Conservation (phyloP, 2,113 vertebrate genomes). For the Syngnathus scovelli region DNA sequence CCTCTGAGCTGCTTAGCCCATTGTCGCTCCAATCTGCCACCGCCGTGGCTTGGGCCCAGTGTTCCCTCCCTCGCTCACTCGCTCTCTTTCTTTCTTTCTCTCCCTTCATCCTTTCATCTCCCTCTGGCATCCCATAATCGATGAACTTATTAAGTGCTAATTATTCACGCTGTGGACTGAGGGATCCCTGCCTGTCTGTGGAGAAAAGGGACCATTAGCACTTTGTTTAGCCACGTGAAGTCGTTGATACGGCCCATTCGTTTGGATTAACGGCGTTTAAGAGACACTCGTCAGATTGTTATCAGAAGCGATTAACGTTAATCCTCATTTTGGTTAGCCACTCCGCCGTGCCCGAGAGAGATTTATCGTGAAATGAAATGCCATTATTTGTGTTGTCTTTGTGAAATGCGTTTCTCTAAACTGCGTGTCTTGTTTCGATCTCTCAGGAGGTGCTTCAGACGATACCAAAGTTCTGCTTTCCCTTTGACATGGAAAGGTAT, state of each 20-base stretch:
- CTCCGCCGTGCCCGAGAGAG: constrained; percentile 45
- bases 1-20: constrained; percentile 81
- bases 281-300: constrained; percentile 59
- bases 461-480: constrained; percentile 98
- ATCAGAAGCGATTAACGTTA: constrained; percentile 59
- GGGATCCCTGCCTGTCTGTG: constrained; percentile 44
- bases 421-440: constrained; percentile 53
- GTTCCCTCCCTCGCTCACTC: constrained; percentile 31
- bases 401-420: constrained; percentile 29
- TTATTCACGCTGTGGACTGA: constrained; percentile 81
- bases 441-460: constrained; percentile 89
- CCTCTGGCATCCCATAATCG: constrained; percentile 82
- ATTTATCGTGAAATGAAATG: constrained; percentile 24
- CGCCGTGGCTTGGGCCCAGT: constrained; percentile 64
- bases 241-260: constrained; percentile 56
- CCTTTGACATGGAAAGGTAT: constrained; percentile 95
- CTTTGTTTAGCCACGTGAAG: constrained; percentile 51
- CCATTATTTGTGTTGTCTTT: constrained; percentile 30
- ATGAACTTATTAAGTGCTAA: constrained; percentile 78
- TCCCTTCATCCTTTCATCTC: constrained; percentile 51
- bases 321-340: constrained; percentile 58
- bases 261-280: constrained; percentile 66
- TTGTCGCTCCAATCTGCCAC: constrained; percentile 95
- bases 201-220: constrained; percentile 34
- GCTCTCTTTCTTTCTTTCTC: constrained; percentile 23